phyloP scores from a whole-genome alignment of 2,113 vertebrate species.

The Phrynosoma platyrhinos region DNA sequence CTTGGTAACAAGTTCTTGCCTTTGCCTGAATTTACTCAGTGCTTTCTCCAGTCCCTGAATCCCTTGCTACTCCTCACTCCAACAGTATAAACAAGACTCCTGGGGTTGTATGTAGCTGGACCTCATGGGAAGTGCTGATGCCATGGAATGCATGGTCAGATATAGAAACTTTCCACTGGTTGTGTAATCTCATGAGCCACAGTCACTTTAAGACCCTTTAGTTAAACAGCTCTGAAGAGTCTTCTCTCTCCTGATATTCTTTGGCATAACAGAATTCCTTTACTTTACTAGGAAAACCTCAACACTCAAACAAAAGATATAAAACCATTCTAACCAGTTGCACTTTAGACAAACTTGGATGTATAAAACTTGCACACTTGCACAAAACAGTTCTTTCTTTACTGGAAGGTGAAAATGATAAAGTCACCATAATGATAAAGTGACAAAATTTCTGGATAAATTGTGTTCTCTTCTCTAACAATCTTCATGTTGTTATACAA shows the following conservation, averaged over 20 bases:
- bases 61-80: neutral
- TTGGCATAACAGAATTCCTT: constrained; percentile 22
- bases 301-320: neutral
- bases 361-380: neutral
- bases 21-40: neutral
- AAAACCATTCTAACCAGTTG: neutral
- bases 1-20: neutral
- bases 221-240: constrained; percentile 8
- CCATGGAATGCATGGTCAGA: constrained; percentile 10
- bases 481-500: neutral
- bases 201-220: constrained; percentile 19
- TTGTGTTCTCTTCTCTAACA: neutral
- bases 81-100: constrained; percentile 8
- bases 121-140: neutral
- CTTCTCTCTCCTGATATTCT: constrained; percentile 6
- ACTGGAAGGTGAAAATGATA: neutral
- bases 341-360: neutral
- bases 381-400: neutral
- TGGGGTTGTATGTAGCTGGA: neutral
- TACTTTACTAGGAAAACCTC: neutral
- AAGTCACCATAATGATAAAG: too few relatives aligned
- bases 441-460: neutral
- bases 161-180: constrained; percentile 34
- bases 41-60: neutral
- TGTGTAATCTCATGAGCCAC: constrained; percentile 3